These are phyloP conservation scores for Caranx ignobilis DNA, from an alignment of 2,113 vertebrate genomes.

Conservation along the genomic window DNA sequence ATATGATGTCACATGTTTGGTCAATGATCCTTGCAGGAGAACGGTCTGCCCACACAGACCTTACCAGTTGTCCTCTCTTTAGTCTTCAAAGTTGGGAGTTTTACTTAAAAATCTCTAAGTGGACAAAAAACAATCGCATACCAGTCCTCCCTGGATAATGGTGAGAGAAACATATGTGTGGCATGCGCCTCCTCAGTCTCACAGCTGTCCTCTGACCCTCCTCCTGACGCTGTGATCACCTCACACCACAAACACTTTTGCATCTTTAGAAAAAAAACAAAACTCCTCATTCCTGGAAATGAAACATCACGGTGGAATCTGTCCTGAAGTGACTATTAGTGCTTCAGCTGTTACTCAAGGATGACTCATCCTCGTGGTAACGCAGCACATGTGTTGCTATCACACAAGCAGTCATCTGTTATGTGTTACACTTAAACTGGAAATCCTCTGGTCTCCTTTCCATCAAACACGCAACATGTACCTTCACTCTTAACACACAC, in stretches of 20 bases:
- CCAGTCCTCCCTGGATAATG: background rate
- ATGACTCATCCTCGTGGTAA: slow-evolving; percentile 17
- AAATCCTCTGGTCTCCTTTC: background rate
- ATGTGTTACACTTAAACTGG: background rate
- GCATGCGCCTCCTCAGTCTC: background rate
- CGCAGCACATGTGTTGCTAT: slow-evolving; percentile 4
- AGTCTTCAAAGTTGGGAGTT: background rate
- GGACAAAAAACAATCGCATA: background rate
- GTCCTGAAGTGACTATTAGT: background rate
- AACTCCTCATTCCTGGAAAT: slow-evolving; percentile 23
- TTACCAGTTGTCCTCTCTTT: background rate
- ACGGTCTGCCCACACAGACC: background rate
- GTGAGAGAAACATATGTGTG: background rate
- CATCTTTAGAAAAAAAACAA: background rate
- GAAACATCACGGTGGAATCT: slow-evolving; percentile 7
- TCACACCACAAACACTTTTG: background rate
- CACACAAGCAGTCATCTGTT: background rate
- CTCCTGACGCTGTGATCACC: background rate
- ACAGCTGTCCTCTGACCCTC: background rate
- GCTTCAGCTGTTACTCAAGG: background rate
- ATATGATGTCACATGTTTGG: background rate
- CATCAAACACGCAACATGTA: background rate
- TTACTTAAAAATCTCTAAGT: background rate
- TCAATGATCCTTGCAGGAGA: background rate
- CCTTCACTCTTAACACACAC: slow-evolving; percentile 3